phyloP scores from a whole-genome alignment of 2,797 vertebrate genomes.

The Tapera naevia region DNA sequence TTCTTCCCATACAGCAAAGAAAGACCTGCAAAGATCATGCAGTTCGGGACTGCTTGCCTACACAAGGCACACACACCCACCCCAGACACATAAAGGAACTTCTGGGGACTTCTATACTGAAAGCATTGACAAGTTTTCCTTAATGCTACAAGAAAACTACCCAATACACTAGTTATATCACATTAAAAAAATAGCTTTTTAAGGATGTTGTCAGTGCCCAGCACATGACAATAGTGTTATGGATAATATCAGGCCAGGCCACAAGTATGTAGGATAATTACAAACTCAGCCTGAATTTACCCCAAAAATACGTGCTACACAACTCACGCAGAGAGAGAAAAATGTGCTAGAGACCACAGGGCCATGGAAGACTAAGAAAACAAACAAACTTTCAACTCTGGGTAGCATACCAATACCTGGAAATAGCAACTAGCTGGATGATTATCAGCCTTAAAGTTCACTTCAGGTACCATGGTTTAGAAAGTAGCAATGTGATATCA shows the following conservation, averaged over 20 bases:
- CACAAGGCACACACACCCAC: neutral
- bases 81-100: neutral
- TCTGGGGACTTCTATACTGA: neutral
- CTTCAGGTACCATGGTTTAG: neutral
- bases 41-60: neutral
- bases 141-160: neutral
- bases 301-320: slow-evolving; percentile 12
- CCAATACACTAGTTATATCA: neutral
- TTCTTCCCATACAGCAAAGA: neutral
- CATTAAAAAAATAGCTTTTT: slow-evolving; percentile 1
- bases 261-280: slow-evolving; percentile 43
- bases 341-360: slow-evolving; percentile 10
- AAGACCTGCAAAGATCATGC: neutral
- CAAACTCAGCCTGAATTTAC: neutral
- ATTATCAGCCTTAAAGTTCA: neutral
- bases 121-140: neutral
- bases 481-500: neutral
- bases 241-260: slow-evolving; percentile 36
- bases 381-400: slow-evolving; percentile 12
- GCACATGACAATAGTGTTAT: slow-evolving; percentile 29
- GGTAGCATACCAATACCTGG: neutral
- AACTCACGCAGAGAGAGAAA: neutral
- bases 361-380: neutral
- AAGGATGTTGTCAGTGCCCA: neutral
- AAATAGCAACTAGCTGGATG: neutral